Evolutionary conservation across 2,797 vertebrate genomes (phyloP).

Genomic region (Anisognathus igniventris): DNA sequence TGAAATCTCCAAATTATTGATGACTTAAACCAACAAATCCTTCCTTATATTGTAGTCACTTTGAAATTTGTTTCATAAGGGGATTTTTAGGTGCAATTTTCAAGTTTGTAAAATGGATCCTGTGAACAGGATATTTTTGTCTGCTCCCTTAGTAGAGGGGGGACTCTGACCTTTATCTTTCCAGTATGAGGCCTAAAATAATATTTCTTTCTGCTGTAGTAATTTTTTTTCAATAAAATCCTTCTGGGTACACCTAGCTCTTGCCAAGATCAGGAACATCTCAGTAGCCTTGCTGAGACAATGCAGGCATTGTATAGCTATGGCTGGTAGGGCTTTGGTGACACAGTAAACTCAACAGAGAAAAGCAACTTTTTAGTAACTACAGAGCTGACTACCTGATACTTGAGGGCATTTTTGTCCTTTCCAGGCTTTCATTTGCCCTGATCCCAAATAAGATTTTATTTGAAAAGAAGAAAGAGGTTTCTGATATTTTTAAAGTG

Average conservation of each 20-base stretch:
- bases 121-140: neutral
- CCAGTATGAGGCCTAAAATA: slow-evolving; percentile 42
- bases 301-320: slow-evolving; percentile 73
- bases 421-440: slow-evolving; percentile 11
- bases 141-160: neutral
- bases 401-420: neutral
- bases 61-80: neutral
- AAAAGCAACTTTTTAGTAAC: slow-evolving; percentile 56
- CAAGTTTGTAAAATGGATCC: neutral
- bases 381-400: slow-evolving; percentile 3
- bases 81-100: neutral
- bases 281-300: slow-evolving; percentile 67
- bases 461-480: neutral
- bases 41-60: neutral
- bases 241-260: slow-evolving; percentile 68
- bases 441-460: neutral
- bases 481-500: neutral
- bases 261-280: slow-evolving; percentile 74
- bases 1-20: neutral
- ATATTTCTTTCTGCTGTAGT: slow-evolving; percentile 62
- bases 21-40: neutral
- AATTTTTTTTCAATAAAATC: slow-evolving; percentile 60
- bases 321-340: slow-evolving; percentile 67
- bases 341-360: slow-evolving; percentile 63
- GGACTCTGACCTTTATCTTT: neutral